A percentile compares a stretch with the other conserved stretches of the same genome.
Evolutionary conservation across 1,140 invertebrate genomes (phyloP).

Genomic region (Oryctes rhinoceros): DNA sequence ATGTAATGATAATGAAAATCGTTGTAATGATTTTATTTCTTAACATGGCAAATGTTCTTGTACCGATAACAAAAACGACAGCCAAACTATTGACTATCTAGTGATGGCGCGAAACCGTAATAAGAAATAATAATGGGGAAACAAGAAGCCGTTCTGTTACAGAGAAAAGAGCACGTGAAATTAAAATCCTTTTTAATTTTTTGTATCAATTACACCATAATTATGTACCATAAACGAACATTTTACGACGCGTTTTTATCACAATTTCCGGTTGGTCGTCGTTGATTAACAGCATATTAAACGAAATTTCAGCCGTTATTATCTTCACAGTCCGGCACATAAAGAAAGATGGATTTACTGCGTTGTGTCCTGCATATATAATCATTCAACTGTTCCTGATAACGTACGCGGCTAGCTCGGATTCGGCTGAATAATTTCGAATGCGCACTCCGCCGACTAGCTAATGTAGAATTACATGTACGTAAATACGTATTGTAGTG

Average conservation of each 20-base stretch:
- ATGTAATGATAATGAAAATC: too few relatives aligned
- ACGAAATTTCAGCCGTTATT: conserved; percentile 1
- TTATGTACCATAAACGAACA: conserved; percentile 1
- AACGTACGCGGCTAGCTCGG: neutral
- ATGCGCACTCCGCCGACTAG: neutral
- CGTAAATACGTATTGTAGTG: neutral
- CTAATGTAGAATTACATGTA: neutral
- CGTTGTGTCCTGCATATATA: neutral
- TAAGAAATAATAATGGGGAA: too few relatives aligned
- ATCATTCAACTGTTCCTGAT: conserved; percentile 14
- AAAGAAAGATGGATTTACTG: conserved; percentile 10
- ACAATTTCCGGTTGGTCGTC: conserved; percentile 2
- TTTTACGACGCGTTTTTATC: neutral
- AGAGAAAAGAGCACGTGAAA: too few relatives aligned
- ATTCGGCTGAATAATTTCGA: conserved; percentile 9
- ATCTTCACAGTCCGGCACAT: neutral
- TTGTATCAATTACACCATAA: neutral
- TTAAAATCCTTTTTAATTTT: neutral
- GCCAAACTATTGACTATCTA: too few relatives aligned
- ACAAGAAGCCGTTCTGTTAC: too few relatives aligned
- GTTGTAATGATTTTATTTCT: too few relatives aligned
- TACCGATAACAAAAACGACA: too few relatives aligned
- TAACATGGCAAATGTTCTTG: too few relatives aligned
- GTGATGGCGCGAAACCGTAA: too few relatives aligned
- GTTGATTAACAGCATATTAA: conserved; percentile 22